Percentiles rank a stretch among this genome's conserved stretches.
Conservation (phyloP, 2,113 vertebrate species). For the Argyrosomus japonicus region DNA sequence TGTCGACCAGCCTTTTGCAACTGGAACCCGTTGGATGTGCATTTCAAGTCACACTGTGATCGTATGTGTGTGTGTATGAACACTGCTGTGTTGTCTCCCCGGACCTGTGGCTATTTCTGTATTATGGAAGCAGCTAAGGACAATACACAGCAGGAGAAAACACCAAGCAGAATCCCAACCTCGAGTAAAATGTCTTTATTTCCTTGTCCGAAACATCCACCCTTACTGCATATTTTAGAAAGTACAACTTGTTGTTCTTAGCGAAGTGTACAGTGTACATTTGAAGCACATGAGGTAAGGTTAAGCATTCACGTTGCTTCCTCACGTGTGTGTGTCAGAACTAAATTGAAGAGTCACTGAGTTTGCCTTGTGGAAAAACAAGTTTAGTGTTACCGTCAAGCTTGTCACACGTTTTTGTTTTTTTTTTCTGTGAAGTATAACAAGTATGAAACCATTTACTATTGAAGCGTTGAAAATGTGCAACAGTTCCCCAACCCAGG, state of each 20-base stretch:
- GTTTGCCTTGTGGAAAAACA: conserved; percentile 11
- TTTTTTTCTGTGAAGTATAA: not conserved
- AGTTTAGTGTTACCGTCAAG: not conserved
- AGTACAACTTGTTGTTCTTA: not conserved
- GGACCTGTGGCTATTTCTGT: conserved; percentile 30
- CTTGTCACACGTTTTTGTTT: not conserved
- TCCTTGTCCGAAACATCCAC: not conserved
- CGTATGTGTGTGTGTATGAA: not conserved
- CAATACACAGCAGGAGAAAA: conserved; percentile 7
- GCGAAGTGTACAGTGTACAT: not conserved
- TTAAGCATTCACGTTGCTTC: not conserved
- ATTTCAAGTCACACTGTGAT: not conserved
- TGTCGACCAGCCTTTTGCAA: conserved; percentile 3
- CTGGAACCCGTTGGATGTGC: not conserved
- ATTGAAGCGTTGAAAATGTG: not conserved
- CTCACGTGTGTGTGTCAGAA: not conserved
- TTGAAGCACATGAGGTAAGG: not conserved
- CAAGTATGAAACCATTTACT: not conserved
- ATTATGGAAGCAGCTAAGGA: conserved; percentile 5
- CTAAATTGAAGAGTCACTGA: not conserved
- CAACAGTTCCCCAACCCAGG: not conserved
- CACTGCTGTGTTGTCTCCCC: conserved; percentile 8
- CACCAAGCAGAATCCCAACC: not conserved
- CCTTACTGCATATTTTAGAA: conserved; percentile 15
- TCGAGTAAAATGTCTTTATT: conserved; percentile 6